Evolutionary conservation across 2,113 vertebrate species (phyloP).

Genomic region (Motacilla alba): DNA sequence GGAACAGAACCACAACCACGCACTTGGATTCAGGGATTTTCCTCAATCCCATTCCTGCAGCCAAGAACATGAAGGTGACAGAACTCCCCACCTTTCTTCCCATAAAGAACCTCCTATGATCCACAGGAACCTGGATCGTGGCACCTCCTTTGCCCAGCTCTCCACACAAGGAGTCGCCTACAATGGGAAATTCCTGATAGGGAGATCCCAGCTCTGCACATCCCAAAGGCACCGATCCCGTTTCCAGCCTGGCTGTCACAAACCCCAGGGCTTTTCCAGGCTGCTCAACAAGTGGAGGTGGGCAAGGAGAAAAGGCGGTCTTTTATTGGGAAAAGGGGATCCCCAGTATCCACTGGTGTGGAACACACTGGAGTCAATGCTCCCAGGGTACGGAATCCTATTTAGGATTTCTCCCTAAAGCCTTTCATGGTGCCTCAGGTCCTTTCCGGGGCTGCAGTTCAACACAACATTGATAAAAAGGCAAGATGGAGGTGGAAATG

Average conservation of each 20-base stretch:
- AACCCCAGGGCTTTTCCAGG: not conserved
- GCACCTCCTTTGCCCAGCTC: not conserved
- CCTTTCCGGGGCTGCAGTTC: not conserved
- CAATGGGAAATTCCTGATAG: not conserved
- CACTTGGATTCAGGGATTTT: not conserved
- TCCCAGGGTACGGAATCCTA: not conserved
- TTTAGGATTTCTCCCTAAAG: not conserved
- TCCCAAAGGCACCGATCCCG: not conserved
- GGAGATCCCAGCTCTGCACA: not conserved
- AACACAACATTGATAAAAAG: not conserved
- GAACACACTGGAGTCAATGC: not conserved
- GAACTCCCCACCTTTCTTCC: not conserved
- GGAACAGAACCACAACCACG: rapidly evolving
- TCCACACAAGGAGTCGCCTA: not conserved
- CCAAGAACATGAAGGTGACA: not conserved
- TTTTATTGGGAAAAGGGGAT: not conserved
- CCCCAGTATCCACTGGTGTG: not conserved
- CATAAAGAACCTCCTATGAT: not conserved
- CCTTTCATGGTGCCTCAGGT: not conserved
- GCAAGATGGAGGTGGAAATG: not conserved
- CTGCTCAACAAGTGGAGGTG: too few species aligned
- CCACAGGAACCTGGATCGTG: not conserved
- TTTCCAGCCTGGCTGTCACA: not conserved
- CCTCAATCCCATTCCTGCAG: not conserved
- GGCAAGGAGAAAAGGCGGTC: not conserved